These are phyloP conservation scores for Mus spretus DNA, from an alignment of 2,797 vertebrate species.

Conservation along the genomic window DNA sequence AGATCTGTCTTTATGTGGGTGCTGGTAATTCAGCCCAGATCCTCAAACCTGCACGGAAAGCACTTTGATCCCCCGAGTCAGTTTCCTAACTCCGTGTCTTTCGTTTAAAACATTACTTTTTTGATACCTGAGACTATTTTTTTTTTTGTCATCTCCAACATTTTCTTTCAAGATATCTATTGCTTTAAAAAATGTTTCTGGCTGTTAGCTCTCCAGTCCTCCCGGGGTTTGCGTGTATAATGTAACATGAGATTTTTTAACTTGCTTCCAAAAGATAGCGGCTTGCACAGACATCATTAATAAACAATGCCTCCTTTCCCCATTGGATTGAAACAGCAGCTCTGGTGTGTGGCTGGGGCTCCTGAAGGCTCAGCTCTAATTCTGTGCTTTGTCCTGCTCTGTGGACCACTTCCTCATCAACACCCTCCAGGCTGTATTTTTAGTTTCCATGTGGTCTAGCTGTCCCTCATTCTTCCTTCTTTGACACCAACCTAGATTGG, in stretches of 20 bases:
- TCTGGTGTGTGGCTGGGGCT: neutral
- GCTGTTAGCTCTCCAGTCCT: conserved; percentile 10
- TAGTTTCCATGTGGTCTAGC: neutral
- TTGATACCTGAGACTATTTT: neutral
- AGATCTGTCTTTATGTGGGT: neutral
- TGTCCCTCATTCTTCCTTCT: neutral
- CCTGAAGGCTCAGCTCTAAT: fast-evolving
- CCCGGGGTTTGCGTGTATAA: neutral
- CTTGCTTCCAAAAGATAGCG: conserved; percentile 37
- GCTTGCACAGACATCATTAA: neutral
- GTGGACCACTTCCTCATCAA: fast-evolving
- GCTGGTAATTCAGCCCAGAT: neutral
- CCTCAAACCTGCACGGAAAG: neutral
- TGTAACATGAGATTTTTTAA: neutral
- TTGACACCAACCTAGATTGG: neutral
- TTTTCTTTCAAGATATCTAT: conserved; percentile 61
- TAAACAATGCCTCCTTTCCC: neutral
- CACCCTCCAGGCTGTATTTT: neutral
- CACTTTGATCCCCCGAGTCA: neutral
- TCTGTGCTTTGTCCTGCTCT: neutral
- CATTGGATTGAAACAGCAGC: neutral
- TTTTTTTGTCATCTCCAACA: conserved; percentile 25
- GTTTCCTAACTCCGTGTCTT: neutral
- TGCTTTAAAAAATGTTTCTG: conserved; percentile 45
- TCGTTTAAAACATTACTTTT: conserved; percentile 36